Conservation (phyloP, 2,113 vertebrate genomes). For the Progne subis region DNA sequence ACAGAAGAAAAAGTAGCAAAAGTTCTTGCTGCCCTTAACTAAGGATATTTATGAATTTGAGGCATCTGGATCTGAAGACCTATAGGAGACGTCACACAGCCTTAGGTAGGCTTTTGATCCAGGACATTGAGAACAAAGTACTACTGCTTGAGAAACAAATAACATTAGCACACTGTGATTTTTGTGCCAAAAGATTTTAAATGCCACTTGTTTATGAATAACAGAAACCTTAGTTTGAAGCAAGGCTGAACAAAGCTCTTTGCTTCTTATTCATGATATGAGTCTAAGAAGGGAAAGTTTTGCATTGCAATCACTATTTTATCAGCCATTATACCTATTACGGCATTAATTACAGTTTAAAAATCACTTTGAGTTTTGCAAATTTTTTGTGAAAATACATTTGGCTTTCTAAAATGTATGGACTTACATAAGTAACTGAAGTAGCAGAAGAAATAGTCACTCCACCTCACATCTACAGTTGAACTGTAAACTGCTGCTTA, state of each 20-base stretch:
- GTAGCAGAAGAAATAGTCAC: not conserved
- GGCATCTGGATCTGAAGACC: not conserved
- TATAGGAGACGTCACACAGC: not conserved
- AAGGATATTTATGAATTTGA: not conserved
- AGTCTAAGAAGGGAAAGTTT: not conserved
- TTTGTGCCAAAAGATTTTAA: not conserved
- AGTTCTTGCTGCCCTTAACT: not conserved
- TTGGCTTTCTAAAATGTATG: not conserved
- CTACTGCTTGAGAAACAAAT: not conserved
- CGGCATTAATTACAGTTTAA: not conserved
- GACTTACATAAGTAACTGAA: not conserved
- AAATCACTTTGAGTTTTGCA: not conserved
- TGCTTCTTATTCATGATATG: not conserved
- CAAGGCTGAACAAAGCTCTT: not conserved
- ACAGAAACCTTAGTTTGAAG: not conserved
- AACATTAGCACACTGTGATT: not conserved
- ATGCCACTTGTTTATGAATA: not conserved
- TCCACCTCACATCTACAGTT: not conserved
- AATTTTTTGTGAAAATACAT: not conserved
- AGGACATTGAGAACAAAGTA: not conserved
- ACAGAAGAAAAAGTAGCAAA: not conserved
- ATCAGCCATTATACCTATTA: not conserved
- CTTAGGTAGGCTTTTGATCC: not conserved
- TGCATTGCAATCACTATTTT: not conserved
- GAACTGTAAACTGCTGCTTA: not conserved